These are phyloP conservation scores for Brevimyrus niger DNA, from an alignment of 2,113 vertebrate species.

Conservation along the genomic window DNA sequence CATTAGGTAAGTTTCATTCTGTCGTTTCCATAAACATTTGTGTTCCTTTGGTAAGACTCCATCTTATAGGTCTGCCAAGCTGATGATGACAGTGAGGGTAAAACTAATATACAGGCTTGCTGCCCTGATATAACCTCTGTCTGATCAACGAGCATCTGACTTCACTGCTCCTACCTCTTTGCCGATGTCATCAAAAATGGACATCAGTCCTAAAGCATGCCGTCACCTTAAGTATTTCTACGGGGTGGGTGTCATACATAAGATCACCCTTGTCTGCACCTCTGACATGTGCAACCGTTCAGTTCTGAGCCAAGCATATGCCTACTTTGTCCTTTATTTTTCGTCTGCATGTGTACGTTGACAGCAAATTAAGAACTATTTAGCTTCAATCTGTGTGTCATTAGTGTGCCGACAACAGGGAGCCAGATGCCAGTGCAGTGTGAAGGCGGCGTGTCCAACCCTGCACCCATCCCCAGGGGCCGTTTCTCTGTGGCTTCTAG, in stretches of 20 bases:
- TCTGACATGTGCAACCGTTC: background rate
- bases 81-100: background rate
- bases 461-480: background rate
- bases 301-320: background rate
- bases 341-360: background rate
- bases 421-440: background rate
- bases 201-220: background rate
- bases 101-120: background rate
- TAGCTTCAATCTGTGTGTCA: background rate
- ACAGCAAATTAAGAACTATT: background rate
- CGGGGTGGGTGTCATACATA: background rate
- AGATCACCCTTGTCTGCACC: background rate
- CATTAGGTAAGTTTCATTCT: background rate
- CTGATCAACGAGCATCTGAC: background rate
- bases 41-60: background rate
- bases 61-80: background rate
- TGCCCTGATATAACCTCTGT: background rate
- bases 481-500: background rate
- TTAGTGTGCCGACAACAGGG: background rate
- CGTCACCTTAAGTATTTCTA: background rate
- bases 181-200: constrained; percentile 7
- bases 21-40: background rate
- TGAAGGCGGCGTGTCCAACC: background rate
- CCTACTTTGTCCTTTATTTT: background rate
- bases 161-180: background rate